Evolutionary conservation across 2,113 vertebrate genomes (phyloP), one percentile per base, ranked within the genome.

Genomic region (Microtus ochrogaster): DNA sequence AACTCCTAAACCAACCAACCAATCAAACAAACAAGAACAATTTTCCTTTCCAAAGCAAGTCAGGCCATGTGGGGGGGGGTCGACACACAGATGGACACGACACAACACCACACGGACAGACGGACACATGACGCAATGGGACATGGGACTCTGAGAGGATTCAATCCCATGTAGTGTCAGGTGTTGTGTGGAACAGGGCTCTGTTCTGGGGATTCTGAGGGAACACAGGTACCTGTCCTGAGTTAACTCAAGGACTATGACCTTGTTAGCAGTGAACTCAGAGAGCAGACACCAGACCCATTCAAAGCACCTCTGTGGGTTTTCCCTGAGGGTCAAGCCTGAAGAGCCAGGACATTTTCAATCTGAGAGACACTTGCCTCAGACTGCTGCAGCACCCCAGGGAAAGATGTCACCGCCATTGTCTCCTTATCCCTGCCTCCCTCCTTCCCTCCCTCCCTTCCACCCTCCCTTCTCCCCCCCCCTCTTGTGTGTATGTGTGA

Each of bases 241-340:
- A 11, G 33, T 68, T 8, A 30, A 30, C 36, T 7, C 2, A 2
- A 2, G 12, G 22, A 16, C 58, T 2, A 1, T 0, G 2, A 44
- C 12, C 41, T 41, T 33, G 22, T 55, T 16, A 17, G 19, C 49
- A 79, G 76, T 17, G 10, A n/a, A 10, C 74, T 82, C 55, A 47
- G 30, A 74, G 30, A 63, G 26, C 0, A 28, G n/a, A 77, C 55
- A 21, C 12, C 44, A 11, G 7, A 39, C 28, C 39, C 8, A 5
- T 30, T 79, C 39, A 7, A 28, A n/a, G 78, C 28, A 77, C 77
- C 66, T 0, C 0, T 55, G 74, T 87, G 84, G 66, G 68, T 63
- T 61, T 5, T 14, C 17, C 36, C 65, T 30, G 16, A 52, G 47
- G 52, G 73, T 2, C 44, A 28, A 28, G 55, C 41, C 41, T 2